Conservation (phyloP, 1,140 invertebrate genomes). For the Bombyx mandarina region DNA sequence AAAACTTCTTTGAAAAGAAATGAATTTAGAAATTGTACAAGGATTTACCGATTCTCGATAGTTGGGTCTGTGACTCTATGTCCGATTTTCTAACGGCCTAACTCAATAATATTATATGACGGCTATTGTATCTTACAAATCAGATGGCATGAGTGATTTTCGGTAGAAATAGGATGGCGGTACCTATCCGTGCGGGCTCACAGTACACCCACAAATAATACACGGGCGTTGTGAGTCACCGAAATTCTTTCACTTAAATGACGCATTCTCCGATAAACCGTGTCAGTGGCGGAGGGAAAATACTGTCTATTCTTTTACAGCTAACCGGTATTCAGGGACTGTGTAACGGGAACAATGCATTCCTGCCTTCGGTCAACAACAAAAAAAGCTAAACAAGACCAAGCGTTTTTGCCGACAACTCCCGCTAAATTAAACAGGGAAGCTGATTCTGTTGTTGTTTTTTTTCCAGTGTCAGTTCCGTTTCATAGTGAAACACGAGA, state of each 20-base stretch:
- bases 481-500: slow-evolving; percentile 13
- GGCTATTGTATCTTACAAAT: too few relatives aligned
- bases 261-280: slow-evolving; percentile 39
- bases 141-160: too few relatives aligned
- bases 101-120: too few relatives aligned
- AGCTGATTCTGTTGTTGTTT: slow-evolving; percentile 54
- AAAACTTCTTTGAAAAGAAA: too few relatives aligned
- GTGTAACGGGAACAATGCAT: slow-evolving; percentile 60
- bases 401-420: slow-evolving; percentile 52
- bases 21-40: too few relatives aligned
- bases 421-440: slow-evolving; percentile 62
- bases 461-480: slow-evolving; percentile 27
- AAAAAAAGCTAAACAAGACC: slow-evolving; percentile 49
- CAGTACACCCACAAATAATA: too few relatives aligned
- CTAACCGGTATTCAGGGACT: slow-evolving; percentile 23
- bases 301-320: slow-evolving; percentile 44
- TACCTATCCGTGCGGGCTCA: too few relatives aligned
- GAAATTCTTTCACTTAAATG: slow-evolving; percentile 24
- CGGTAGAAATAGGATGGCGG: too few relatives aligned
- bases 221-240: slow-evolving; percentile 14
- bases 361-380: slow-evolving; percentile 53
- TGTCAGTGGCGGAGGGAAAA: slow-evolving; percentile 34
- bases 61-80: too few relatives aligned
- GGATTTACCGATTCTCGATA: too few relatives aligned
- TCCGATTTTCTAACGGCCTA: too few relatives aligned